Evolutionary conservation across 2,797 vertebrate species (phyloP).

Genomic region (Arctocebus calabarensis): DNA sequence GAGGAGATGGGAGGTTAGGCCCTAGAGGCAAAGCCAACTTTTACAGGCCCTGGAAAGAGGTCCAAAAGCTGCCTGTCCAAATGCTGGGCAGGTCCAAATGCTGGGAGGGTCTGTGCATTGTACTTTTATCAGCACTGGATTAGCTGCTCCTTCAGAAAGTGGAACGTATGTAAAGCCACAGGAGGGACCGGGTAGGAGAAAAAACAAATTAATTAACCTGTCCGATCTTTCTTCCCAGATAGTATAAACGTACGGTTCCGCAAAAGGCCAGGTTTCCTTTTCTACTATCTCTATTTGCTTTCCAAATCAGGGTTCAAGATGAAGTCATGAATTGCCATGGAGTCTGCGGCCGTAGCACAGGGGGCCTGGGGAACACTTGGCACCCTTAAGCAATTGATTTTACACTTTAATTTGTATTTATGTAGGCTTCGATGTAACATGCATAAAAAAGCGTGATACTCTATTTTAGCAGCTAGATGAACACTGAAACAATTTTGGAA

Average conservation of each 20-base stretch:
- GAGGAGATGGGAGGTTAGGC: not conserved
- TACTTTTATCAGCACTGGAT: fast-evolving
- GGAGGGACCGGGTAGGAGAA: not conserved
- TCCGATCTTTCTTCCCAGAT: not conserved
- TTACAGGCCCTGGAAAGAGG: not conserved
- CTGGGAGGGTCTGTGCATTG: not conserved
- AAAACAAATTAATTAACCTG: not conserved
- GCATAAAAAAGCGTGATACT: not conserved
- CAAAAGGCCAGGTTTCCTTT: not conserved
- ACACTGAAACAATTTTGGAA: not conserved
- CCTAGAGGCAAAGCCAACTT: not conserved
- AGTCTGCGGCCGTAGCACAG: not conserved
- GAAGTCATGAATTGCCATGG: not conserved
- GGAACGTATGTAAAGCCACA: fast-evolving
- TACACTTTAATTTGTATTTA: too few relatives aligned
- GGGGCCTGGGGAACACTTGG: not conserved
- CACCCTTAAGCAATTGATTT: not conserved
- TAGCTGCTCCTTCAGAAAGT: fast-evolving
- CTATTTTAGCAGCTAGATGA: not conserved
- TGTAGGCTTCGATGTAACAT: not conserved
- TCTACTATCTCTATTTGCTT: not conserved
- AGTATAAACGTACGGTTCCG: fast-evolving
- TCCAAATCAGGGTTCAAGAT: not conserved
- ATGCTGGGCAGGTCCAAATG: fast-evolving
- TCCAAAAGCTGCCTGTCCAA: too few relatives aligned